Percentiles rank a stretch among this genome's conserved stretches.
phyloP scores from a whole-genome alignment of 2,113 vertebrate species.

The Axis porcinus region DNA sequence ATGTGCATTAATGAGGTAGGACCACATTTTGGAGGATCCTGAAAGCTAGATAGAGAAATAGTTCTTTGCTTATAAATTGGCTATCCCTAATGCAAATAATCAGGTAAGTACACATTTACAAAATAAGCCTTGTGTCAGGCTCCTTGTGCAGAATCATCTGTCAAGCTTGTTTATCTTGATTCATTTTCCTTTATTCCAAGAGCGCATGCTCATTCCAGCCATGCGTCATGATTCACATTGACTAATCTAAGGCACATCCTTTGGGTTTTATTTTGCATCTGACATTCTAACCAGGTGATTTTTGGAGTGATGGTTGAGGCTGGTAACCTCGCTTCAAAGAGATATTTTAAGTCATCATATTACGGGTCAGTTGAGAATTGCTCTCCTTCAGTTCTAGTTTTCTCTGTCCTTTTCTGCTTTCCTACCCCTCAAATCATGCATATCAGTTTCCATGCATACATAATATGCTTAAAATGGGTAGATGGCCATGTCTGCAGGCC shows the following conservation, averaged over 20 bases:
- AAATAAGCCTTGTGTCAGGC: not conserved
- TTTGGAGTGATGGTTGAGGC: not conserved
- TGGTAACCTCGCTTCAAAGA: not conserved
- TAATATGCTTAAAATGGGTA: not conserved
- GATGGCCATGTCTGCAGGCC: not conserved
- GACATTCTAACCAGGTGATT: not conserved
- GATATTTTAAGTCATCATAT: not conserved
- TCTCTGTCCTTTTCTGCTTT: not conserved
- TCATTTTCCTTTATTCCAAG: not conserved
- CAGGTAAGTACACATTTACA: not conserved
- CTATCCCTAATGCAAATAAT: not conserved
- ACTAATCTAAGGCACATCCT: not conserved
- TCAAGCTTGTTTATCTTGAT: not conserved
- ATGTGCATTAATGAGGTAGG: not conserved
- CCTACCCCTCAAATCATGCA: not conserved
- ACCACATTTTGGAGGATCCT: not conserved
- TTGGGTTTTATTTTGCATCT: not conserved
- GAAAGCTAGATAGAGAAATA: not conserved
- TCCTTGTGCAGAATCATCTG: not conserved
- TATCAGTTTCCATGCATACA: not conserved
- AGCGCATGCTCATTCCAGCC: not conserved
- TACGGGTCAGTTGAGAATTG: not conserved
- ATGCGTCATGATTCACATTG: not conserved
- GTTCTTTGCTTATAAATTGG: not conserved
- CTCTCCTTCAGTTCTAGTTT: not conserved